Evolutionary conservation across 2,888 invertebrate species (phyloP), one percentile per base, ranked within the genome.

Genomic region (Cerastoderma edule): DNA sequence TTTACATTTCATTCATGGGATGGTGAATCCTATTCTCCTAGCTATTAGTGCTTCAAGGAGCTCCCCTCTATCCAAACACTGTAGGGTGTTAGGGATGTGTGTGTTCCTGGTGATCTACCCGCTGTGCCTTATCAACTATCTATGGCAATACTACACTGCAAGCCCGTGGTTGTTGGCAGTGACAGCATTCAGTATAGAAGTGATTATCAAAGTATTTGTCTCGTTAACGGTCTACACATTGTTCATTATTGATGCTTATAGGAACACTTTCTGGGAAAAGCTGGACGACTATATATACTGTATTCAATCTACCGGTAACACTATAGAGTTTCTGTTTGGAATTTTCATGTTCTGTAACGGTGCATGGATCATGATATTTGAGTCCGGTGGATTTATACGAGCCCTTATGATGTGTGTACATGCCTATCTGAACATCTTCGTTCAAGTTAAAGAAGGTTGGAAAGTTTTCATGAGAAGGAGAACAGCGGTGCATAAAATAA

Each of bases 391-490:
- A 69, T 96, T 97, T 2, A 97, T 99, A 72, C 94, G 98, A 50
- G 97, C 98, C 0, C 95, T 97, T 24, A 98, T 98, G 97, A 98
- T 99, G 96, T 97, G 97, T 91, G 96, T 98, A 68, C 98, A 99
- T 93, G 98, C 98, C 0, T 98, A 99, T 92, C 98, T 98, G 93
- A 98, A 99, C 91, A 97, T 99, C 81, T 98, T 98, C 88, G 86
- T 91, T 72, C 90, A 94, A 72, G 89, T 94, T 19, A 93, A 93
- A 67, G 90, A 92, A 56, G 93, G 94, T 10, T 93, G 94, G 92
- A 89, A 90, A 78, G 93, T 92, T 48, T 93, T 94, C 75, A 87
- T 93, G 67, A 90, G 92, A 19, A 84, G 94, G 19, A 86, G 93
- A 56, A 93, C 93, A 48, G 94, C 94, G 0, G 97, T 98, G 0